These are phyloP conservation scores for Tympanuchus pallidicinctus DNA, from an alignment of 2,113 vertebrate species.

Conservation along the genomic window DNA sequence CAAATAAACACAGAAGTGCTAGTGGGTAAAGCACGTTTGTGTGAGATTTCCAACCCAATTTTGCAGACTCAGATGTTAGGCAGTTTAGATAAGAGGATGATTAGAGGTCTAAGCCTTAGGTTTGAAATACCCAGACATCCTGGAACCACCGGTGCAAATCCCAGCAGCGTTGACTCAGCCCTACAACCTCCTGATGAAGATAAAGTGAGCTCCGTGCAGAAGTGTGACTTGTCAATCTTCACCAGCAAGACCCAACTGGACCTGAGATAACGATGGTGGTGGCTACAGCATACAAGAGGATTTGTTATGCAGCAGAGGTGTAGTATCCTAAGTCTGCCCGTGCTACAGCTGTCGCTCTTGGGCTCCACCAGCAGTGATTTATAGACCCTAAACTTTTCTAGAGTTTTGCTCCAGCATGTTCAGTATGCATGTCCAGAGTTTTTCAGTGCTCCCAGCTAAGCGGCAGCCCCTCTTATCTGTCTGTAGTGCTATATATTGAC, in stretches of 20 bases:
- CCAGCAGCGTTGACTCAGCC: slow-evolving; percentile 56
- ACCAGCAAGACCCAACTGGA: background rate
- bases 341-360: background rate
- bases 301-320: rapidly evolving
- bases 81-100: slow-evolving; percentile 72
- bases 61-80: slow-evolving; percentile 67
- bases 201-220: slow-evolving; percentile 46
- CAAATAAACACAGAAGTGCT: slow-evolving; percentile 39
- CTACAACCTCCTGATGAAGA: slow-evolving; percentile 32
- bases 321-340: background rate
- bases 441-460: slow-evolving; percentile 17
- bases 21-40: slow-evolving; percentile 57
- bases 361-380: background rate
- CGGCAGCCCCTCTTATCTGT: background rate
- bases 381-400: background rate
- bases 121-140: slow-evolving; percentile 74
- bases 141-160: slow-evolving; percentile 69
- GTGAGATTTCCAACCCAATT: slow-evolving; percentile 68
- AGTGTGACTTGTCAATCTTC: slow-evolving; percentile 21
- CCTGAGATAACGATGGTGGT: rapidly evolving
- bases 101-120: slow-evolving; percentile 72
- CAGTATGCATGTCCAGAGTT: background rate
- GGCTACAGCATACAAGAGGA: background rate
- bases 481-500: rapidly evolving
- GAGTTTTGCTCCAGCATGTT: background rate